A percentile compares a stretch with the other conserved stretches of the same genome.
Conservation (phyloP, 2,113 vertebrate species). For the Cinclus cinclus region DNA sequence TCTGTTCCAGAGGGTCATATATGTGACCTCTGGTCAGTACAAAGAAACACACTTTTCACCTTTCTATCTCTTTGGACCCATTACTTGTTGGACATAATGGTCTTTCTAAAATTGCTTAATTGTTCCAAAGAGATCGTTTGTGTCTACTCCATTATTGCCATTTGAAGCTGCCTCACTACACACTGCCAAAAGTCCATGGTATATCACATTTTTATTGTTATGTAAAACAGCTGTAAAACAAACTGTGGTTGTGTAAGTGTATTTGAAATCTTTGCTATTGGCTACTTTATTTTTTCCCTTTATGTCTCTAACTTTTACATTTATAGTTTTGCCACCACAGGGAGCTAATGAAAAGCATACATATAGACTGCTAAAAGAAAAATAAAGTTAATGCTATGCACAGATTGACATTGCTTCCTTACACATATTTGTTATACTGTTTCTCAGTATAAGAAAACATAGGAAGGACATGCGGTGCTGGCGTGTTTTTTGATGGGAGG, state of each 20-base stretch:
- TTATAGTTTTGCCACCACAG: slow-evolving; percentile 5
- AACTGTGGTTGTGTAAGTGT: background rate
- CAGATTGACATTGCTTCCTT: background rate
- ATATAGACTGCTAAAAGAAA: background rate
- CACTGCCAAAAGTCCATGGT: background rate
- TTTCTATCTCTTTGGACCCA: background rate
- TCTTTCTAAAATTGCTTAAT: slow-evolving; percentile 14
- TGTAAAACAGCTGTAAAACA: slow-evolving; percentile 33
- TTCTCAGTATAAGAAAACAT: background rate
- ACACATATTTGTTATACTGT: background rate
- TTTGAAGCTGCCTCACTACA: background rate
- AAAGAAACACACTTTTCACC: background rate
- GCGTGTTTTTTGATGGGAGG: background rate
- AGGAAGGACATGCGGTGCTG: background rate
- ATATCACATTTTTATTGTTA: slow-evolving; percentile 55
- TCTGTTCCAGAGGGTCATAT: background rate
- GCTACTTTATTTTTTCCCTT: background rate
- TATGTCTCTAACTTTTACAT: background rate
- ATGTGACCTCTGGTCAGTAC: background rate
- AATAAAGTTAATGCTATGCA: background rate
- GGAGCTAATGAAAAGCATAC: slow-evolving; percentile 47
- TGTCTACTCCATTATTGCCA: background rate
- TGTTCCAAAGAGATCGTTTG: slow-evolving; percentile 41
- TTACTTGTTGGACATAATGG: background rate
- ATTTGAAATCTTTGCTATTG: slow-evolving; percentile 38